phyloP scores from a whole-genome alignment of 2,113 vertebrate species.

The Zosterops japonicus region DNA sequence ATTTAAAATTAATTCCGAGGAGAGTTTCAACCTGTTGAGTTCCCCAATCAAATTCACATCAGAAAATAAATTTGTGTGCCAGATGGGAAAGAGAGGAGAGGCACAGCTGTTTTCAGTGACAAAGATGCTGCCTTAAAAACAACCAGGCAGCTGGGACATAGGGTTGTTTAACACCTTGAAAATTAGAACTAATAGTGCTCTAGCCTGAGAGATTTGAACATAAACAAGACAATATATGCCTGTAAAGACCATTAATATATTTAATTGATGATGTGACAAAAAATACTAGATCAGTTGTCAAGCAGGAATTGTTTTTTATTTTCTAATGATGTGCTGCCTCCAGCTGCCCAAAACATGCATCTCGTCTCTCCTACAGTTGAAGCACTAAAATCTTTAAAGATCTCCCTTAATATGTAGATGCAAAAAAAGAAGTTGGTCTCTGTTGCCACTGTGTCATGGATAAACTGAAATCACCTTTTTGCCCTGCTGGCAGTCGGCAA shows the following conservation, averaged over 20 bases:
- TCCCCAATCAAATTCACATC: neutral
- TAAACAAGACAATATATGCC: neutral
- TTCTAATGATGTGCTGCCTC: neutral
- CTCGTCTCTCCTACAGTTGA: neutral
- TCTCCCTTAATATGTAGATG: neutral
- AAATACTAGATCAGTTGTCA: neutral
- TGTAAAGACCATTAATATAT: neutral
- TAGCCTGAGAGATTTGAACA: neutral
- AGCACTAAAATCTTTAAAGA: neutral
- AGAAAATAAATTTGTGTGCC: neutral
- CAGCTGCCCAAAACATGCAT: neutral
- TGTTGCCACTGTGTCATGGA: neutral
- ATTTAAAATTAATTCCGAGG: neutral
- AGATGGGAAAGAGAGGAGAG: neutral
- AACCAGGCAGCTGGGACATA: accelerated
- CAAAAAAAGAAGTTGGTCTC: neutral
- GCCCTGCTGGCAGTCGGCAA: neutral
- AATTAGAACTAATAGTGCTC: neutral
- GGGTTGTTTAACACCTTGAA: neutral
- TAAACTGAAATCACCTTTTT: neutral
- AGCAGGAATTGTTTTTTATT: neutral
- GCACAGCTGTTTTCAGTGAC: neutral
- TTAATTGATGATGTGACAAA: neutral
- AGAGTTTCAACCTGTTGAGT: neutral
- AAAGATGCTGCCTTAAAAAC: neutral